A percentile compares a stretch with the other conserved stretches of the same genome.
These are phyloP conservation scores for Montipora capricornis DNA, from an alignment of 64 coral and sea anemone genomes.

Conservation along the genomic window DNA sequence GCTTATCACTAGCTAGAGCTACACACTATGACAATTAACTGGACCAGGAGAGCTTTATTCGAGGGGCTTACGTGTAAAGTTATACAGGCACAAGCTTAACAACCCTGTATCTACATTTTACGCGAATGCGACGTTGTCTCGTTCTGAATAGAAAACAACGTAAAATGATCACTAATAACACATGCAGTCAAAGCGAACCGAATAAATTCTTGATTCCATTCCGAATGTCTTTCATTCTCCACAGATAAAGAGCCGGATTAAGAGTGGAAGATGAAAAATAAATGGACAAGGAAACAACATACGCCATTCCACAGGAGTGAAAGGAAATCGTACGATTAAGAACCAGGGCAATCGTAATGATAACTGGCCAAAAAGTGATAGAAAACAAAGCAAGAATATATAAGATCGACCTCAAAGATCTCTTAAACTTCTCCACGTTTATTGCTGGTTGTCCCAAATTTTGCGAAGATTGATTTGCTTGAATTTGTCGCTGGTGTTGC, in stretches of 20 bases:
- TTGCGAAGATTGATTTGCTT: neutral
- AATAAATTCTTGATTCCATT: neutral
- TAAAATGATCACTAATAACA: too few species aligned
- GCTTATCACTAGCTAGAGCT: too few species aligned
- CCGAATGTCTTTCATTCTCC: constrained; percentile 20
- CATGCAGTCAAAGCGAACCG: neutral
- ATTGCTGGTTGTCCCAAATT: neutral
- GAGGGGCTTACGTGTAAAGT: too few species aligned
- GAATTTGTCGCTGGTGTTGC: neutral
- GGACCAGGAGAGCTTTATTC: too few species aligned
- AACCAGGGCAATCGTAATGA: neutral
- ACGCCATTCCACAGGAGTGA: neutral
- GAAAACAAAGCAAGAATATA: neutral
- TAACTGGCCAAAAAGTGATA: neutral
- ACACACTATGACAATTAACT: too few species aligned
- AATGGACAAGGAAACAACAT: neutral
- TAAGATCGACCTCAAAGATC: neutral
- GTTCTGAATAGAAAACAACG: too few species aligned
- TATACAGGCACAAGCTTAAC: too few species aligned
- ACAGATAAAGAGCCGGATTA: constrained; percentile 1
- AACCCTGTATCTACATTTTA: too few species aligned
- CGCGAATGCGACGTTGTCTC: too few species aligned
- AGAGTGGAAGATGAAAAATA: neutral
- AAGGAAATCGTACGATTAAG: neutral
- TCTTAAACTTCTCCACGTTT: neutral